Conservation (phyloP, 2,888 invertebrate species). For the Lydus trimaculatus region DNA sequence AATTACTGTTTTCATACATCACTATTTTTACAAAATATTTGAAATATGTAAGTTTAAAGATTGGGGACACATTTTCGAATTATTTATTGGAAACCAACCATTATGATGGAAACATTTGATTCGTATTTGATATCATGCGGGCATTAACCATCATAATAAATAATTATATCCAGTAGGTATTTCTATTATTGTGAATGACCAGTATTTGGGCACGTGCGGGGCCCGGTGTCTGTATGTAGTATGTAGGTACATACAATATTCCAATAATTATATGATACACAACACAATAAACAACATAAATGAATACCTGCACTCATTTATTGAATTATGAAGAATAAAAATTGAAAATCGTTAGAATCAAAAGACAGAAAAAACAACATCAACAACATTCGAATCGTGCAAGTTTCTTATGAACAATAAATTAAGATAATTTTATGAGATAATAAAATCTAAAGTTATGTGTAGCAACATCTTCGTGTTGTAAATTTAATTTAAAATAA, state of each 20-base stretch:
- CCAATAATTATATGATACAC: background rate
- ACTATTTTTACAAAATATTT: no score
- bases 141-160: background rate
- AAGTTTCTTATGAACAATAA: constrained; percentile 24
- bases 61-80: no score
- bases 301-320: no score
- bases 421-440: constrained; percentile 24
- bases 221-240: constrained; percentile 20
- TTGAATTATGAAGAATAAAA: background rate
- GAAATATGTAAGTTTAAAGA: no score
- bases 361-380: background rate
- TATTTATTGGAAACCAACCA: constrained; percentile 4
- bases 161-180: background rate
- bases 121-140: constrained; percentile 5
- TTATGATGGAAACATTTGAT: constrained; percentile 2
- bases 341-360: constrained; percentile 8
- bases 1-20: no score
- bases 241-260: no score
- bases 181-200: constrained; percentile 7
- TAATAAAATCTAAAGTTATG: constrained; percentile 23
- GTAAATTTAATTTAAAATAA: constrained; percentile 28
- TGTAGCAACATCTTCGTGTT: constrained; percentile 19
- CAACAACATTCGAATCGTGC: no score
- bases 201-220: constrained; percentile 24
- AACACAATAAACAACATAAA: background rate